These are phyloP conservation scores for Hedychridium roseum DNA, from an alignment of 2,888 invertebrate species.

Conservation along the genomic window DNA sequence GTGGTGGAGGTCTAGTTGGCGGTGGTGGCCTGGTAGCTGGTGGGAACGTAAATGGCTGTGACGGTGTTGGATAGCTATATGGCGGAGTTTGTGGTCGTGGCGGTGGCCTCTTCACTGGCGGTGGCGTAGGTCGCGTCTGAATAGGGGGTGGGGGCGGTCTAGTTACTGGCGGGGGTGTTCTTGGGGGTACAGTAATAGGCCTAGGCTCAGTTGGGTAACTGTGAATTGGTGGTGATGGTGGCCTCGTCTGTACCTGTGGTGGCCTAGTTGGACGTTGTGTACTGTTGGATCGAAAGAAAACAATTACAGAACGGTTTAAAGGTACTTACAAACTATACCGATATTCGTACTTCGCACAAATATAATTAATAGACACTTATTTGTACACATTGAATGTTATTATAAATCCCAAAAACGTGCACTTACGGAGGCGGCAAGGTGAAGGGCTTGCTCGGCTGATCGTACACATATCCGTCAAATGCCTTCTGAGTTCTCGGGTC, in stretches of 20 bases:
- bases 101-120: constrained; percentile 30
- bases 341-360: no score
- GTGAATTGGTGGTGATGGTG: constrained; percentile 7
- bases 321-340: no score
- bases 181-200: not conserved
- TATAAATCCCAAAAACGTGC: not conserved
- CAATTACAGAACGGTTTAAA: no score
- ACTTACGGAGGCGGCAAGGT: constrained; percentile 49
- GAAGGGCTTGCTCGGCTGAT: constrained; percentile 45
- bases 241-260: constrained; percentile 11
- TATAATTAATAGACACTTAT: no score
- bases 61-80: constrained; percentile 9
- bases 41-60: constrained; percentile 9
- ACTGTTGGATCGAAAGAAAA: no score
- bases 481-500: constrained; percentile 41
- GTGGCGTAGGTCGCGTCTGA: constrained; percentile 20
- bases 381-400: no score
- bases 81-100: constrained; percentile 10
- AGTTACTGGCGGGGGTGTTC: constrained; percentile 11
- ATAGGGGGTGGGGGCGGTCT: not conserved
- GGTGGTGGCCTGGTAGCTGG: constrained; percentile 27
- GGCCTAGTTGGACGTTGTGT: constrained; percentile 16
- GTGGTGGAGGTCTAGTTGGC: constrained; percentile 17
- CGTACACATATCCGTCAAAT: constrained; percentile 53
- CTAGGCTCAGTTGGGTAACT: not conserved